Percentiles rank a stretch among this genome's conserved stretches.
Conservation (phyloP, 2,888 invertebrate genomes). For the Chymomyza fuscimana region DNA sequence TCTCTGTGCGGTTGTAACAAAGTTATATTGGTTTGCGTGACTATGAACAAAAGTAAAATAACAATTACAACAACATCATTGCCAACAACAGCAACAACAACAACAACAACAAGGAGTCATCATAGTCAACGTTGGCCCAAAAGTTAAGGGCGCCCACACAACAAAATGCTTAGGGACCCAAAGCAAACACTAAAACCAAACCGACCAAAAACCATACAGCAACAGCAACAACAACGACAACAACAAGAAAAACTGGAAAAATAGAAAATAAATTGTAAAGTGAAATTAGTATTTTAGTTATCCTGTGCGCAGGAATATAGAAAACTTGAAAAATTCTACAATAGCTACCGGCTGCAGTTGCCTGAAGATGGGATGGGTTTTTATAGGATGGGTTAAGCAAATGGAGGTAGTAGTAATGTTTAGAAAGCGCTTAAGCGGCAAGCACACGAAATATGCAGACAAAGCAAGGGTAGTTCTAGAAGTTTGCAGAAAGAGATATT, state of each 20-base stretch:
- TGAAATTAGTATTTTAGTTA: conserved; percentile 74
- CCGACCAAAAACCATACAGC: conserved; percentile 5
- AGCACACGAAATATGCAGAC: conserved; percentile 22
- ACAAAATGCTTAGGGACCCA: conserved; percentile 27
- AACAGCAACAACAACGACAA: not conserved
- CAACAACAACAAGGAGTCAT: conserved; percentile 13
- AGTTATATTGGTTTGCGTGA: conserved; percentile 74
- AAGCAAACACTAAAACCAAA: conserved; percentile 58
- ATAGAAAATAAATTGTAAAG: conserved; percentile 68
- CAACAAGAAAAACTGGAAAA: conserved; percentile 31
- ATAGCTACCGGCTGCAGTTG: conserved; percentile 23
- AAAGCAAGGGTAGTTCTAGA: not conserved
- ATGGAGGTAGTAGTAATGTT: conserved; percentile 25
- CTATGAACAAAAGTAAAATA: conserved; percentile 72
- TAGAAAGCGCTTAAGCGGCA: conserved; percentile 34
- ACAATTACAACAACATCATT: conserved; percentile 58
- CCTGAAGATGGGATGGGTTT: conserved; percentile 4
- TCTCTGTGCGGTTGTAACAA: conserved; percentile 70
- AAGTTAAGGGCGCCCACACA: conserved; percentile 36
- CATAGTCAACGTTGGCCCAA: not conserved
- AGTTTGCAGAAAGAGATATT: not conserved
- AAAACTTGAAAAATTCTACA: conserved; percentile 28
- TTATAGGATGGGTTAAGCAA: not conserved
- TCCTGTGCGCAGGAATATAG: conserved; percentile 58
- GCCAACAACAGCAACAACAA: not conserved